A percentile compares a stretch with the other conserved stretches of the same genome.
These are phyloP conservation scores for Spongia lamella DNA, from an alignment of 37 sponge, comb jelly and placozoan species.

Conservation along the genomic window DNA sequence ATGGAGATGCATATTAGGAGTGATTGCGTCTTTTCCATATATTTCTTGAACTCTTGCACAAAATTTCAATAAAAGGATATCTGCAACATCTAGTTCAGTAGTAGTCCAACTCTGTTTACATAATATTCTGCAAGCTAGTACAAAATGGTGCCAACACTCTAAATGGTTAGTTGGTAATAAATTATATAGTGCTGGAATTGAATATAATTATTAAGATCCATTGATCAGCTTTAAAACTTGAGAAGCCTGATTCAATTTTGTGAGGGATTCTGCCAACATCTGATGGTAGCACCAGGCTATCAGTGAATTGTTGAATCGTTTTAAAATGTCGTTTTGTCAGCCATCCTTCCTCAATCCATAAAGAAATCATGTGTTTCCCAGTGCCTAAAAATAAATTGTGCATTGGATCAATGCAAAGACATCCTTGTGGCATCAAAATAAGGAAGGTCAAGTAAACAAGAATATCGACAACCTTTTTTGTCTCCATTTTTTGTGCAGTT, in stretches of 20 bases:
- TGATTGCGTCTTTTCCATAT: constrained; percentile 8
- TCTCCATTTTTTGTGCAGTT: neutral
- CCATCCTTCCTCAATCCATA: neutral
- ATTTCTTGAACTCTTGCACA: constrained; percentile 12
- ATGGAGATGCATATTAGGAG: constrained; percentile 40
- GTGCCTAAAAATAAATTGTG: constrained; percentile 23
- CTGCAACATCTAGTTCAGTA: neutral
- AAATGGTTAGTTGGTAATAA: constrained; percentile 12
- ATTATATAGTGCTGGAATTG: constrained; percentile 13
- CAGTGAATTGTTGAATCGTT: constrained; percentile 2
- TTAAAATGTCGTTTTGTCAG: neutral
- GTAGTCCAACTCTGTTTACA: neutral
- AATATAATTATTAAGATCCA: constrained; percentile 4
- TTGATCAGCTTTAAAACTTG: constrained; percentile 11
- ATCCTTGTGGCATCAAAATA: constrained; percentile 10
- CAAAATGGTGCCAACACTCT: constrained; percentile 25
- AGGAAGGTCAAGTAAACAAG: neutral
- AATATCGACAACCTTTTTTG: neutral
- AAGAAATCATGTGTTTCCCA: neutral
- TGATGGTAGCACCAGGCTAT: constrained; percentile 16
- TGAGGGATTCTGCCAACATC: constrained; percentile 32
- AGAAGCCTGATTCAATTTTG: constrained; percentile 22
- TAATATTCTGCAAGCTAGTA: constrained; percentile 14
- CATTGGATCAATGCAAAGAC: constrained; percentile 9
- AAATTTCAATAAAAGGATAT: constrained; percentile 4